phyloP scores from a whole-genome alignment of 2,113 vertebrate species.

The Oenanthe melanoleuca region DNA sequence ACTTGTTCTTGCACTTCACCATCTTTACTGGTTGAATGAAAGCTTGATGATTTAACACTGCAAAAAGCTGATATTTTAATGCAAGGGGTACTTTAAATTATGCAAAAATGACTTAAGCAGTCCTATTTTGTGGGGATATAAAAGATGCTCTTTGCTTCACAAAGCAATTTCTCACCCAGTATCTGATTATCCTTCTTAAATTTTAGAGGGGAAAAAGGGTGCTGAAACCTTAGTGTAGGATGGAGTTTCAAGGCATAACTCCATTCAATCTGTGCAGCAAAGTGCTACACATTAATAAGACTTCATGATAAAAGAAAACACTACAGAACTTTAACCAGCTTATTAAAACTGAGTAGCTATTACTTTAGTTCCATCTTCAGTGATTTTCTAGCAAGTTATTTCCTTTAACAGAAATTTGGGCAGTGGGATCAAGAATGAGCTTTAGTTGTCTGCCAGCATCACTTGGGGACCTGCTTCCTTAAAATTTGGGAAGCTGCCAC shows the following conservation, averaged over 20 bases:
- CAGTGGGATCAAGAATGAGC: not conserved
- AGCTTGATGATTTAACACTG: not conserved
- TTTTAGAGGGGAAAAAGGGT: not conserved
- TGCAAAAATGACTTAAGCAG: not conserved
- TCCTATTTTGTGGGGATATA: not conserved
- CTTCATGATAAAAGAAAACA: not conserved
- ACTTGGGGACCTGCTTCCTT: not conserved
- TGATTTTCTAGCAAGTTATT: not conserved
- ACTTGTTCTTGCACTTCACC: not conserved
- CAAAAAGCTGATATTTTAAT: not conserved
- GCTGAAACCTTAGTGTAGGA: not conserved
- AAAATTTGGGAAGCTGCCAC: not conserved
- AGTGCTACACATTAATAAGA: not conserved
- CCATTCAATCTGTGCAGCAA: not conserved
- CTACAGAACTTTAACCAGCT: not conserved
- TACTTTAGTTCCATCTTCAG: not conserved
- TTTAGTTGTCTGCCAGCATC: not conserved
- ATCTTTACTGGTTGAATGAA: not conserved
- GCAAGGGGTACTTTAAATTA: not conserved
- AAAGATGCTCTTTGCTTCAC: not conserved
- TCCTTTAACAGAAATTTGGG: not conserved
- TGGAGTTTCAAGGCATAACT: not conserved
- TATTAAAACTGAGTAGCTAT: not conserved
- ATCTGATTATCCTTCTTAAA: not conserved
- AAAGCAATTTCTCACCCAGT: not conserved